These are phyloP conservation scores for Zoanthus solanderi DNA, from an alignment of 92 coral and sea anemone genomes.

Conservation along the genomic window DNA sequence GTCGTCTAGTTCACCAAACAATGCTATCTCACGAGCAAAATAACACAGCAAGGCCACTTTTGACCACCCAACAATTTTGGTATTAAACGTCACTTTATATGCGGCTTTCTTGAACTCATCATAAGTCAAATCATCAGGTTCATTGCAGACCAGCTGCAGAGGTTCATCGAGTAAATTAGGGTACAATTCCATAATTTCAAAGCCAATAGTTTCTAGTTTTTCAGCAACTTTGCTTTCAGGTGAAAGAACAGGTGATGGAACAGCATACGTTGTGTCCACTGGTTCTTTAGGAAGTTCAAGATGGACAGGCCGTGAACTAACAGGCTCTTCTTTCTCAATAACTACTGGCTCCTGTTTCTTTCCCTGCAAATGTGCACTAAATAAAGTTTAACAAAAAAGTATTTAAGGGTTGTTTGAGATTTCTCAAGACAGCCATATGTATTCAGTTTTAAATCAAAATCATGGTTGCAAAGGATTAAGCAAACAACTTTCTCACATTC, in stretches of 20 bases:
- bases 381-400: neutral
- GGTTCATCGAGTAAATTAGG: constrained; percentile 91
- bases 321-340: neutral
- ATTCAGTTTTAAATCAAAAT: too few relatives aligned
- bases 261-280: constrained; percentile 29
- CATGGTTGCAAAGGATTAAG: too few relatives aligned
- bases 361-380: neutral
- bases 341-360: neutral
- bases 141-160: constrained; percentile 63
- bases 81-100: constrained; percentile 80
- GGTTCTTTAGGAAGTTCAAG: constrained; percentile 62
- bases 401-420: neutral
- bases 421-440: too few relatives aligned
- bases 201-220: constrained; percentile 87
- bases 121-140: constrained; percentile 76
- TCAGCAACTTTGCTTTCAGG: constrained; percentile 98
- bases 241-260: constrained; percentile 91
- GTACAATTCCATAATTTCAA: constrained; percentile 80
- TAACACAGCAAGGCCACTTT: constrained; percentile 92
- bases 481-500: too few relatives aligned
- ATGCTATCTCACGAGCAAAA: constrained; percentile 95
- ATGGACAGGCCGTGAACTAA: constrained; percentile 49
- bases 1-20: constrained; percentile 83
- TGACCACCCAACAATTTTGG: constrained; percentile 94
- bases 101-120: constrained; percentile 89